These are phyloP conservation scores for Byasa hedistus DNA, from an alignment of 2,888 invertebrate species.

Conservation along the genomic window DNA sequence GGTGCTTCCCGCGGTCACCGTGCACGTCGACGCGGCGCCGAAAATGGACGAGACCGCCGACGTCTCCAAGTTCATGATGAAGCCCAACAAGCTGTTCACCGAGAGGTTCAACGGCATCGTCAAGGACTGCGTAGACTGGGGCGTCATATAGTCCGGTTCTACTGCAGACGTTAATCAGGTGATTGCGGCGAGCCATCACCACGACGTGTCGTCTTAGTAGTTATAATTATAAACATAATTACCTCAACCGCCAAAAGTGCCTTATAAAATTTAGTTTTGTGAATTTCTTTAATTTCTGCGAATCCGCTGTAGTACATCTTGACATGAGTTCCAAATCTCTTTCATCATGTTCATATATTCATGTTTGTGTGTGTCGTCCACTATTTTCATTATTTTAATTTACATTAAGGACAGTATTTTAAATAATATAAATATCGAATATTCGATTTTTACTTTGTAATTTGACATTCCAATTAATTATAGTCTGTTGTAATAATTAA, in stretches of 20 bases:
- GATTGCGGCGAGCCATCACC: no score
- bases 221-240: neutral
- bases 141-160: slow-evolving; percentile 38
- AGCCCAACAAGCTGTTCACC: slow-evolving; percentile 48
- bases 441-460: neutral
- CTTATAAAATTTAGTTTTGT: neutral
- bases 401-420: neutral
- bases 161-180: neutral
- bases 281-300: neutral
- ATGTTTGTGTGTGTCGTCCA: neutral
- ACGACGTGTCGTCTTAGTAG: no score
- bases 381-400: no score
- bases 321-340: neutral
- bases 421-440: neutral
- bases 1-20: slow-evolving; percentile 55
- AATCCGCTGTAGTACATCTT: neutral
- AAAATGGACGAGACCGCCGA: slow-evolving; percentile 39
- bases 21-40: slow-evolving; percentile 54
- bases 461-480: neutral
- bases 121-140: slow-evolving; percentile 53
- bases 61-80: slow-evolving; percentile 40
- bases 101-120: slow-evolving; percentile 53
- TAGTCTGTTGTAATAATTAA: neutral
- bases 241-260: slow-evolving; percentile 1
- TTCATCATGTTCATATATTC: neutral